Evolutionary conservation across 2,888 invertebrate genomes (phyloP).

Genomic region (Epinotia demarniana): DNA sequence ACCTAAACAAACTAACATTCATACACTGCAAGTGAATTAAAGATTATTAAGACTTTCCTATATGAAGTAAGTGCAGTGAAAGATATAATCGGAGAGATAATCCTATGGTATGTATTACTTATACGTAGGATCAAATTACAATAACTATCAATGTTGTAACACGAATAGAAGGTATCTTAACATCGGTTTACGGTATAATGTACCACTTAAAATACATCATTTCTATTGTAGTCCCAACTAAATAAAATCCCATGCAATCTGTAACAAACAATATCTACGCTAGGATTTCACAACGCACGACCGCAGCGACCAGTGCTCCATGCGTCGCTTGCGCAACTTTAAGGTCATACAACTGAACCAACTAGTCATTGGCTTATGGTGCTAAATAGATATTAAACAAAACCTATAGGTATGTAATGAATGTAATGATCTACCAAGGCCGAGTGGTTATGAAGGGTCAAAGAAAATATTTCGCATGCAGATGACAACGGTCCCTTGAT

Average conservation of each 20-base stretch:
- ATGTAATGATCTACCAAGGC: slow-evolving; percentile 19
- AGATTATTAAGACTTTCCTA: background rate
- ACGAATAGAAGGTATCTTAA: slow-evolving; percentile 24
- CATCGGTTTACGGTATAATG: slow-evolving; percentile 28
- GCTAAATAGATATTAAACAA: slow-evolving; percentile 37
- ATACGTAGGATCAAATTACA: slow-evolving; percentile 10
- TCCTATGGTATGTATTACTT: background rate
- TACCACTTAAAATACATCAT: slow-evolving; percentile 36
- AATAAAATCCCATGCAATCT: slow-evolving; percentile 51
- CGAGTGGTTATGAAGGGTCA: background rate
- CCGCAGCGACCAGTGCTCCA: slow-evolving; percentile 39
- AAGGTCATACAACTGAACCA: slow-evolving; percentile 41
- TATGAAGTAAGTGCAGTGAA: background rate
- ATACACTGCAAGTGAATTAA: too few relatives aligned
- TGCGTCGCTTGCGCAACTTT: slow-evolving; percentile 45
- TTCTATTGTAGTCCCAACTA: slow-evolving; percentile 46
- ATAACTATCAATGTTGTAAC: slow-evolving; percentile 1
- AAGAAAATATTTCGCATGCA: background rate
- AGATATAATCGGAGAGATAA: background rate
- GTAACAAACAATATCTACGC: slow-evolving; percentile 53
- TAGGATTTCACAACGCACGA: slow-evolving; percentile 53
- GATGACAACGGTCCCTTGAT: background rate
- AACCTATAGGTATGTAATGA: slow-evolving; percentile 24
- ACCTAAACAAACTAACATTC: too few relatives aligned
- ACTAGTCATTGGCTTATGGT: slow-evolving; percentile 39